A percentile compares a stretch with the other conserved stretches of the same genome.
Conservation (phyloP, 2,797 vertebrate species). For the Merluccius polli region DNA sequence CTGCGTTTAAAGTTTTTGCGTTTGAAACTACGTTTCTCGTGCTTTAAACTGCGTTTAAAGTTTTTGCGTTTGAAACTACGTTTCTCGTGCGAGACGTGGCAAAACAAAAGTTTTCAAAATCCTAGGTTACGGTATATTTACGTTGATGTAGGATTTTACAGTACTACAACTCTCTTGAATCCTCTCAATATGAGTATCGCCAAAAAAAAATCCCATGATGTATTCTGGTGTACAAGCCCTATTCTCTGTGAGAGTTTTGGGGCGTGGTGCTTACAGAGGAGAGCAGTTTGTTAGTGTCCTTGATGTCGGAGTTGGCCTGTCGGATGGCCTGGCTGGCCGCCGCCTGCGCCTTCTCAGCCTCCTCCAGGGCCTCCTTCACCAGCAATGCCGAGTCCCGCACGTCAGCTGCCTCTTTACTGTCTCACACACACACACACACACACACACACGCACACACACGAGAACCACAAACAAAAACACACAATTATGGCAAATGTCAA, state of each 20-base stretch:
- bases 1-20: no score
- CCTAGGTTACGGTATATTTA: no score
- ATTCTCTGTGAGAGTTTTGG: not conserved
- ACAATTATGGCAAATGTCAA: not conserved
- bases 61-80: no score
- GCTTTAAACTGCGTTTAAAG: no score
- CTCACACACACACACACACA: constrained; percentile 5
- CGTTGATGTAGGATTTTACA: no score
- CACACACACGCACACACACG: not conserved
- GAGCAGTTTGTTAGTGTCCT: constrained; percentile 84
- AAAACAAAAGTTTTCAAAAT: no score
- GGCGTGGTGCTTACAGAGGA: constrained; percentile 76
- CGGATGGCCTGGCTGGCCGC: constrained; percentile 84
- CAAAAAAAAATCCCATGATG: no score
- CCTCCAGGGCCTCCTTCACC: constrained; percentile 85
- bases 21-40: no score
- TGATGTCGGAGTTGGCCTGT: constrained; percentile 84
- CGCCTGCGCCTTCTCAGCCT: constrained; percentile 85
- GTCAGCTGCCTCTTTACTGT: constrained; percentile 82
- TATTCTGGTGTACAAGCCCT: no score
- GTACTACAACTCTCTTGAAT: no score
- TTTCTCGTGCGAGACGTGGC: no score
- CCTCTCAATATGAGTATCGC: no score
- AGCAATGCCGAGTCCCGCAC: constrained; percentile 82
- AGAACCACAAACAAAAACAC: not conserved